Evolutionary conservation across 2,797 vertebrate genomes (phyloP).

Genomic region (Bradypodion pumilum): DNA sequence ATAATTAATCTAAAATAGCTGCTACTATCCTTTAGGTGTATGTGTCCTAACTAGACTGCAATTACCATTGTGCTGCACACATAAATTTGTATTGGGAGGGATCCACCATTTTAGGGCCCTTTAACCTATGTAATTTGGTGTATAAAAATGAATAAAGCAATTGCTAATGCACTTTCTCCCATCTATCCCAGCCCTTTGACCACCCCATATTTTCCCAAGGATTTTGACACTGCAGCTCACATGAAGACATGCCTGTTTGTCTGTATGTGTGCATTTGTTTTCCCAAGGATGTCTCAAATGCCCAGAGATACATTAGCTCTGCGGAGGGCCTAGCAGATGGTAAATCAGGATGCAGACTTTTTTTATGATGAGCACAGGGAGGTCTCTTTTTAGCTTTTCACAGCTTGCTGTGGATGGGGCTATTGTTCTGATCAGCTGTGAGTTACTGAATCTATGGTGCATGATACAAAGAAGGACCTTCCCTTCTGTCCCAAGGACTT

Average conservation of each 20-base stretch:
- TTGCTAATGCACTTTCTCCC: not conserved
- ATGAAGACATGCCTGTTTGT: constrained; percentile 17
- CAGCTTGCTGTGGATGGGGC: constrained; percentile 68
- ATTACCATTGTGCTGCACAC: not conserved
- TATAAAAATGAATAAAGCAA: not conserved
- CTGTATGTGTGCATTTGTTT: not conserved
- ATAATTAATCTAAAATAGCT: not conserved
- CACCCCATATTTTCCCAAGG: fast-evolving
- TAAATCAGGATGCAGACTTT: constrained; percentile 65
- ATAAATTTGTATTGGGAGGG: not conserved
- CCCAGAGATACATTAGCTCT: constrained; percentile 42
- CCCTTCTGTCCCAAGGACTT: constrained; percentile 63
- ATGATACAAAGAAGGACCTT: constrained; percentile 50
- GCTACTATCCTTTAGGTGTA: not conserved
- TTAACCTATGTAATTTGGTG: not conserved
- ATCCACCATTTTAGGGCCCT: not conserved
- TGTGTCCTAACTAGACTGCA: not conserved
- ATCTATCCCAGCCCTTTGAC: not conserved
- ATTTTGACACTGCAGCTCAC: constrained; percentile 1
- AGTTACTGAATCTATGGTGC: constrained; percentile 53
- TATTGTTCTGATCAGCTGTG: constrained; percentile 61
- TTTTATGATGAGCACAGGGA: constrained; percentile 67
- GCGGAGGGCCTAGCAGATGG: constrained; percentile 69
- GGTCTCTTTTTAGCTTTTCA: constrained; percentile 70
- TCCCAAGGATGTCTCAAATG: constrained; percentile 39